A percentile compares a stretch with the other conserved stretches of the same genome.
These are phyloP conservation scores for Rhinichthys klamathensis DNA, from an alignment of 2,113 vertebrate genomes.

Conservation along the genomic window DNA sequence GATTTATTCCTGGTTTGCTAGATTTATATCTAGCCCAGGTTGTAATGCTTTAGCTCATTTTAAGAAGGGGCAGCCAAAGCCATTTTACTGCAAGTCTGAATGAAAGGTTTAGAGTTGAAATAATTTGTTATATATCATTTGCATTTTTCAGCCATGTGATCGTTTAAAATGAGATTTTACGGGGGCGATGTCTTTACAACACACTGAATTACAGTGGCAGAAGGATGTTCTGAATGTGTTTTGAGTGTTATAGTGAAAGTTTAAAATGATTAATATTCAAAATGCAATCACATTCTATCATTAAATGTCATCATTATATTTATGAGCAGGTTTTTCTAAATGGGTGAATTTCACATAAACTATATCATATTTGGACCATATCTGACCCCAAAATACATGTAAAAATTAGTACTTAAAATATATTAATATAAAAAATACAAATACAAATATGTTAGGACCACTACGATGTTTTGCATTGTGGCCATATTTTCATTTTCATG, in stretches of 20 bases:
- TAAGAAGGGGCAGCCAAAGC: conserved; percentile 25
- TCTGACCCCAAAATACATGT: too few relatives aligned
- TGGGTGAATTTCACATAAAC: too few relatives aligned
- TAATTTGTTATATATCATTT: neutral
- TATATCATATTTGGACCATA: too few relatives aligned
- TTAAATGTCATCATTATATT: neutral
- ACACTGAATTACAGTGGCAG: neutral
- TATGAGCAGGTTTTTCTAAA: too few relatives aligned
- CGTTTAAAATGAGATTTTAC: neutral
- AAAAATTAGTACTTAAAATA: too few relatives aligned
- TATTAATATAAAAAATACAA: too few relatives aligned
- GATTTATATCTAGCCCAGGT: conserved; percentile 65
- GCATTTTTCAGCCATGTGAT: neutral
- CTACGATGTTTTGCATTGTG: too few relatives aligned
- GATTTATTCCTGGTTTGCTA: conserved; percentile 65
- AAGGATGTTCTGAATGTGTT: neutral
- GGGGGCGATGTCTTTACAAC: neutral
- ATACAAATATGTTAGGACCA: too few relatives aligned
- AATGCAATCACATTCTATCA: neutral
- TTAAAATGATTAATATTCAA: neutral
- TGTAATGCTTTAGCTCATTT: conserved; percentile 41
- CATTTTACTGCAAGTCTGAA: neutral
- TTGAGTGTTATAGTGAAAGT: neutral
- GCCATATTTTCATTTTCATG: too few relatives aligned
- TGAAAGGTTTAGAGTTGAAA: neutral